phyloP scores from a whole-genome alignment of 2,113 vertebrate species.

The Xenopus tropicalis region UCB_Xtro_10.0 CM004450.2:43779001-43779500 shows the following conservation, averaged over 20 bases:
- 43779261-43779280: conserved; percentile 5
- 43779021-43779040: no score
- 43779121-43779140: no score
- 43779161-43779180: no score
- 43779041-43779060: no score
- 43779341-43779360: background rate
- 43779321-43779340: background rate
- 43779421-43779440: conserved; percentile 25
- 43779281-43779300: background rate
- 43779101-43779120: no score
- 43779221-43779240: conserved; percentile 4
- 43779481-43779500: conserved; percentile 30
- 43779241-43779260: conserved; percentile 14
- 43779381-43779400: conserved; percentile 15
- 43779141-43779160: no score
- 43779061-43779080: no score
- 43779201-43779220: background rate
- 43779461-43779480: conserved; percentile 16
- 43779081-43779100: no score
- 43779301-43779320: background rate
- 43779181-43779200: background rate
- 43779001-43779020: no score
- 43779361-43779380: conserved; percentile 18
- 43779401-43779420: background rate
- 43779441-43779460: background rate